phyloP scores from a whole-genome alignment of 2,113 vertebrate species.

The Etheostoma cragini region DNA sequence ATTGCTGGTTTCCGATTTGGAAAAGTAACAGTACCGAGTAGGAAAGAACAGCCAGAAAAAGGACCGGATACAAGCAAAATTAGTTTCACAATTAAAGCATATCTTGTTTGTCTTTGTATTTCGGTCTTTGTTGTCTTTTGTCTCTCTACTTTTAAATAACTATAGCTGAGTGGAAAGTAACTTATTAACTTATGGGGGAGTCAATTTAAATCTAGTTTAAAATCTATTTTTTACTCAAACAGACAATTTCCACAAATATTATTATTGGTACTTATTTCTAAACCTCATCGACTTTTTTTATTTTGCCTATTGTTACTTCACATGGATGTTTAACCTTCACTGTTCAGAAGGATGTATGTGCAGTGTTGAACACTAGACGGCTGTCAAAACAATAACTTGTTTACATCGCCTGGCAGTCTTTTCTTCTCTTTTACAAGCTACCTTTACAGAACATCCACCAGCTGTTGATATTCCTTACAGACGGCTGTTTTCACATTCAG shows the following conservation, averaged over 20 bases:
- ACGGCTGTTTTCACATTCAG: background rate
- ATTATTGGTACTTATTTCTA: background rate
- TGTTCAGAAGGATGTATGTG: background rate
- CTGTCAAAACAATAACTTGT: background rate
- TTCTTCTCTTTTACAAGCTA: no score
- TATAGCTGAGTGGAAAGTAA: background rate
- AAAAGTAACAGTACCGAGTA: conserved; percentile 26
- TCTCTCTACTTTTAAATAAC: background rate
- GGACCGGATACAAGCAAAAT: conserved; percentile 1
- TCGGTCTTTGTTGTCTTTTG: background rate
- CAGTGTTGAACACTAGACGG: background rate
- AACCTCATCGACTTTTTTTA: background rate
- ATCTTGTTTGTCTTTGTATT: background rate
- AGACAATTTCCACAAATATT: background rate
- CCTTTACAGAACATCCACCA: no score
- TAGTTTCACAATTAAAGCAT: conserved; percentile 44
- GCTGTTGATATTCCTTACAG: no score
- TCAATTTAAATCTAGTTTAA: background rate
- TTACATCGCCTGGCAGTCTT: no score
- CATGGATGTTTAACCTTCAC: background rate
- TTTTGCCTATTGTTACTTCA: background rate
- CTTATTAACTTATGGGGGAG: no score
- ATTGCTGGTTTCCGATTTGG: conserved; percentile 65
- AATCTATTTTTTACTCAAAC: background rate
- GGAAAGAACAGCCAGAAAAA: background rate